Conservation (phyloP, 2,113 vertebrate species). For the Scatophagus argus region DNA sequence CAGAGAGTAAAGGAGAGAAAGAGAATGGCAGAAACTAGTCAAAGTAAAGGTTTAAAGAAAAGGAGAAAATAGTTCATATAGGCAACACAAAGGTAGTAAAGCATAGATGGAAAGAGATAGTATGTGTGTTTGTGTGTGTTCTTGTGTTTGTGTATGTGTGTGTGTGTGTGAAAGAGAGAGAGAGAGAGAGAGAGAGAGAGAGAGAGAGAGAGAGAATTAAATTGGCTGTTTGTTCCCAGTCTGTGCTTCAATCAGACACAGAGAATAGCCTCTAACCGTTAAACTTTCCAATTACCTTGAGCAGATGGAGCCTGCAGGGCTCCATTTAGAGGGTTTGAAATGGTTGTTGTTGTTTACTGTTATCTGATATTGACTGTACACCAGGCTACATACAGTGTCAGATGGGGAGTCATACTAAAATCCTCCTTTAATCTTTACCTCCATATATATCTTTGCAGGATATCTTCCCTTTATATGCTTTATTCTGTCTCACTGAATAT, state of each 20-base stretch:
- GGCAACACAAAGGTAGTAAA: slow-evolving; percentile 19
- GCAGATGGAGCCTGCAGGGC: slow-evolving; percentile 70
- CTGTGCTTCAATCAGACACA: slow-evolving; percentile 70
- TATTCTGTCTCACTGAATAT: neutral
- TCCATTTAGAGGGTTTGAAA: slow-evolving; percentile 63
- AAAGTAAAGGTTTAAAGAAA: slow-evolving; percentile 24
- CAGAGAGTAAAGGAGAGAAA: neutral
- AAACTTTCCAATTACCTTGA: slow-evolving; percentile 81
- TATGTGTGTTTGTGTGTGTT: slow-evolving; percentile 10
- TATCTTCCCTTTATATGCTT: neutral
- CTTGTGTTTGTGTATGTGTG: neutral
- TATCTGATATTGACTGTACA: slow-evolving; percentile 62
- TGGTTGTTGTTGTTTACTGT: slow-evolving; percentile 77
- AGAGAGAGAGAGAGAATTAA: slow-evolving; percentile 48
- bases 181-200: neutral
- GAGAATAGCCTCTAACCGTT: slow-evolving; percentile 69
- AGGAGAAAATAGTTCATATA: slow-evolving; percentile 40
- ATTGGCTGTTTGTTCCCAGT: slow-evolving; percentile 71
- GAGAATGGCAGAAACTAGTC: slow-evolving; percentile 4
- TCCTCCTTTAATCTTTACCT: slow-evolving; percentile 29
- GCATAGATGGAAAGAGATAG: slow-evolving; percentile 24
- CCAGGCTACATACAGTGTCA: slow-evolving; percentile 31
- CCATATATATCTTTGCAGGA: neutral
- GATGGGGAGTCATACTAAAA: slow-evolving; percentile 6
- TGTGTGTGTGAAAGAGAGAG: neutral